Conservation (phyloP, 2,797 vertebrate genomes). For the Cuculus canorus region DNA sequence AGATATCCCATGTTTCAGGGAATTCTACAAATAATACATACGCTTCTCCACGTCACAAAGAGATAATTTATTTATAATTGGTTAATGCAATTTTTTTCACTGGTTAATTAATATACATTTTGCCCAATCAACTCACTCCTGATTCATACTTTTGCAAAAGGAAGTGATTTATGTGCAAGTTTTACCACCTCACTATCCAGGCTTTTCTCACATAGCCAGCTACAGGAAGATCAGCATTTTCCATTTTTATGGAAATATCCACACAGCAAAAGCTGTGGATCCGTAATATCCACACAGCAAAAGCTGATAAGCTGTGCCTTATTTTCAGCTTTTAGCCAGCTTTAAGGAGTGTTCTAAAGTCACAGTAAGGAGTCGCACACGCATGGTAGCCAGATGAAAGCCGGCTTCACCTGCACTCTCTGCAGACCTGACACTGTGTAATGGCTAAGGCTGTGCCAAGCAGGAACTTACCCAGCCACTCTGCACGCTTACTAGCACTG, state of each 20-base stretch:
- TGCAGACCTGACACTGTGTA: neutral
- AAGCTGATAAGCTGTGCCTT: neutral
- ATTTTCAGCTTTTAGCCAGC: neutral
- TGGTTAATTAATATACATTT: accelerated
- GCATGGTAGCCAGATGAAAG: neutral
- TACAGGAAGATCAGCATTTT: neutral
- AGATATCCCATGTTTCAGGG: neutral
- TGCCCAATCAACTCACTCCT: neutral
- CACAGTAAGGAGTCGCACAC: neutral
- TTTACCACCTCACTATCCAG: neutral
- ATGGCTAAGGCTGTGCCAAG: neutral
- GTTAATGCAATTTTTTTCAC: neutral
- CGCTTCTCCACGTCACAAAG: accelerated
- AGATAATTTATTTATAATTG: neutral
- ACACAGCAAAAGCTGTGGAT: neutral
- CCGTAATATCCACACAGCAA: neutral
- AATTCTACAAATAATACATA: neutral
- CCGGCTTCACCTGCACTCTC: neutral
- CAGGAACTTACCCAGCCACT: neutral
- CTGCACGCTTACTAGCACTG: neutral
- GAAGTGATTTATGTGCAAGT: accelerated
- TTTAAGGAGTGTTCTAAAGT: neutral
- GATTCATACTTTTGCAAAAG: neutral
- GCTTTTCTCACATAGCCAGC: neutral
- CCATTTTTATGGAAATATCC: neutral